Evolutionary conservation across 1,140 invertebrate species (phyloP), one percentile per base, ranked within the genome.

Genomic region (Drosophila saltans): DNA sequence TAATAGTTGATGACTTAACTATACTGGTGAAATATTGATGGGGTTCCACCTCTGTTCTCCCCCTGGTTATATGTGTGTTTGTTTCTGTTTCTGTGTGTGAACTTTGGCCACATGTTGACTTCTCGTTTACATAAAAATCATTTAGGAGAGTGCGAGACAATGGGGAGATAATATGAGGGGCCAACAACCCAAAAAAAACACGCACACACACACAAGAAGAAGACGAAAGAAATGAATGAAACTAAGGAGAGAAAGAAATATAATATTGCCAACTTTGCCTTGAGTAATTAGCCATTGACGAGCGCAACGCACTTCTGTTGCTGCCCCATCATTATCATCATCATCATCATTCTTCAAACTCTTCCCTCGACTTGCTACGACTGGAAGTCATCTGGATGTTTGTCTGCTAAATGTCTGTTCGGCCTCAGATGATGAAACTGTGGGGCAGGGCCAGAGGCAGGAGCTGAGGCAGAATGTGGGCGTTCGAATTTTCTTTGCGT

Each of bases 231-330:
- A 21, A 48, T 7, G 21, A 48, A 48, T 7, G 8, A 21, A 48
- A 58, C 28, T 7, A 52, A 10, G 8, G 9, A 10, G 21, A 52
- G 21, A 52, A 52, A 52, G 45, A 52, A 52, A 52, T 52, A 52
- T 52, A 16, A 69, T 48, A 43, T 58, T 0, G 64, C 16, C 55
- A 70, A 59, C 43, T 52, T 57, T 33, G 48, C 28, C 16, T 48
- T 52, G 45, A 75, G 71, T 81, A 86, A 86, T 85, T 82, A 52
- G 45, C 45, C 45, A 52, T 8, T 21, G 45, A 48, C 45, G 45
- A 48, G 45, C 16, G 45, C 45, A 16, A 48, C 16, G 4, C 8
- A 9, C 45, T 21, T 24, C 45, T 24, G n/a, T 21, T 45, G 43
- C 16, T 45, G 16, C 43, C 45, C 3, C 41, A n/a, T 43, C 41